Percentiles rank a stretch among this genome's conserved stretches.
Conservation (phyloP, 2,113 vertebrate species). For the Naja naja region DNA sequence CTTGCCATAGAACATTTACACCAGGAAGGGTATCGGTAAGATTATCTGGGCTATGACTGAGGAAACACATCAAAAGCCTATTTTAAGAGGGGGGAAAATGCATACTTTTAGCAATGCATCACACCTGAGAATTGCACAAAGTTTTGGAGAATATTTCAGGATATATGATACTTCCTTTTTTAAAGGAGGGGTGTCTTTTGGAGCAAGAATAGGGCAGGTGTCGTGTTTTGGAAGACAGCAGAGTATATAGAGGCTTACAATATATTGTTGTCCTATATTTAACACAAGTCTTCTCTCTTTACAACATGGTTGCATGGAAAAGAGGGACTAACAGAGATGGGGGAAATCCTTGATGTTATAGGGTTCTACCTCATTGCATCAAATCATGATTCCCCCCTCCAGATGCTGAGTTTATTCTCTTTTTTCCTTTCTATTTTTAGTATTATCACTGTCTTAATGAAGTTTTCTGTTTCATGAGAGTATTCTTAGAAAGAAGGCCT, state of each 20-base stretch:
- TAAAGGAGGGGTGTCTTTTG: not conserved
- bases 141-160: slow-evolving; percentile 21
- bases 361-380: not conserved
- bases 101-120: not conserved
- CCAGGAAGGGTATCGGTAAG: not conserved
- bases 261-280: not conserved
- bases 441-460: slow-evolving; percentile 13
- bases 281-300: slow-evolving; percentile 56
- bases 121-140: slow-evolving; percentile 28
- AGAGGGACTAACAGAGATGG: slow-evolving; percentile 53
- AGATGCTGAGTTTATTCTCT: too few species aligned
- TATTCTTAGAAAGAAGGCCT: too few species aligned
- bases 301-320: slow-evolving; percentile 57
- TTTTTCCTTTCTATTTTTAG: too few species aligned
- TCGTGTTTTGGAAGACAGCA: slow-evolving; percentile 20
- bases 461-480: too few species aligned
- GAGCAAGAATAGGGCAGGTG: not conserved
- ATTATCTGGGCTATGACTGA: not conserved
- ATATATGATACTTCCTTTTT: slow-evolving; percentile 20
- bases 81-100: not conserved
- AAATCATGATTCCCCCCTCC: too few species aligned
- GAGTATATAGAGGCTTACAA: slow-evolving; percentile 26
- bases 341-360: slow-evolving; percentile 37
- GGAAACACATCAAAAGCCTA: not conserved
- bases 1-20: not conserved